These are phyloP conservation scores for Theretra japonica DNA, from an alignment of 2,888 invertebrate species.

Conservation along the genomic window DNA sequence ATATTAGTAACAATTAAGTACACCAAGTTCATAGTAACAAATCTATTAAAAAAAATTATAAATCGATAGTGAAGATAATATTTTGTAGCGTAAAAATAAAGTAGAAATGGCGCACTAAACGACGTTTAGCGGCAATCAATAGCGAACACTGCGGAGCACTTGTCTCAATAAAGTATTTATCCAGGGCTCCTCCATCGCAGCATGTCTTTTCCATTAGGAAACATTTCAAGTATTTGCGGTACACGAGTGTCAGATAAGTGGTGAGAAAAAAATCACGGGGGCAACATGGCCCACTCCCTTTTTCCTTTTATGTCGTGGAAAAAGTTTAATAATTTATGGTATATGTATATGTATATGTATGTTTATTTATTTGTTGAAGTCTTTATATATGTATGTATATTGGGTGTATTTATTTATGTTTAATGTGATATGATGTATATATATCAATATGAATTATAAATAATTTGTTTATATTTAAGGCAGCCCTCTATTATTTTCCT, in stretches of 20 bases:
- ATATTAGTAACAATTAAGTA: too few relatives aligned
- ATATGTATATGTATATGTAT: too few relatives aligned
- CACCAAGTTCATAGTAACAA: too few relatives aligned
- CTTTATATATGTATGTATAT: too few relatives aligned
- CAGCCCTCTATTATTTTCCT: too few relatives aligned
- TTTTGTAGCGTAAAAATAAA: slow-evolving; percentile 29
- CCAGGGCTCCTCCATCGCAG: slow-evolving; percentile 71
- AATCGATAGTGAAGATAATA: neutral
- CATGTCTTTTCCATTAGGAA: slow-evolving; percentile 84
- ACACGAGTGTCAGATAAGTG: slow-evolving; percentile 75
- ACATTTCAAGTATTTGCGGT: slow-evolving; percentile 81
- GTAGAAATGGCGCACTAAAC: slow-evolving; percentile 17
- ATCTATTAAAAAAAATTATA: too few relatives aligned
- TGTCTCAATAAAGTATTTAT: slow-evolving; percentile 83
- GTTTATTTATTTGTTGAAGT: too few relatives aligned
- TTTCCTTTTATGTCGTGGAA: slow-evolving; percentile 3
- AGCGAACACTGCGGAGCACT: slow-evolving; percentile 67
- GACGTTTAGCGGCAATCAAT: slow-evolving; percentile 59
- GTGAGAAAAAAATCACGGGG: slow-evolving; percentile 72
- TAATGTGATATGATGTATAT: too few relatives aligned
- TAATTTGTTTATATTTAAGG: too few relatives aligned
- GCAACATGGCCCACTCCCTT: slow-evolving; percentile 14
- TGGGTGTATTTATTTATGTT: too few relatives aligned
- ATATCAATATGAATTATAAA: too few relatives aligned
- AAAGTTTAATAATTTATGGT: too few relatives aligned